Conservation (phyloP, 2,113 vertebrate species). For the Callocephalon fimbriatum region DNA sequence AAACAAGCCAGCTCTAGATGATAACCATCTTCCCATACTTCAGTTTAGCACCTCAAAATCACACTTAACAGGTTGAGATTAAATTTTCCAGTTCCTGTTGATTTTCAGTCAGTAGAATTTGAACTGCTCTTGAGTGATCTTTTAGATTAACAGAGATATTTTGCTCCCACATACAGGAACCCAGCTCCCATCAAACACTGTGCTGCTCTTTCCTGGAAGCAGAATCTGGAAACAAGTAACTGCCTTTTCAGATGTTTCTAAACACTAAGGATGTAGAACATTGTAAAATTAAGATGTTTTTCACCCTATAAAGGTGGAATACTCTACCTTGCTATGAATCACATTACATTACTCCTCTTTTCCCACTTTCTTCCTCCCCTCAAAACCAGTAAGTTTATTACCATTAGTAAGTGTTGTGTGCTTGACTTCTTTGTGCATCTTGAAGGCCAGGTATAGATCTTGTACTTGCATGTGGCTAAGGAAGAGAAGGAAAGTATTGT, state of each 20-base stretch:
- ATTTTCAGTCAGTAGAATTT: neutral
- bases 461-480: conserved; percentile 81
- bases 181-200: neutral
- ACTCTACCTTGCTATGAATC: neutral
- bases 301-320: neutral
- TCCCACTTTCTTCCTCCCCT: neutral
- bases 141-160: neutral
- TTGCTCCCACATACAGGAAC: neutral
- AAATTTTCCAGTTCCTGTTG: neutral
- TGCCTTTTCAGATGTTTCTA: neutral
- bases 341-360: neutral
- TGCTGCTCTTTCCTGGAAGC: neutral
- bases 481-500: neutral
- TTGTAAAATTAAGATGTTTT: neutral
- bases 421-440: conserved; percentile 70
- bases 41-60: neutral
- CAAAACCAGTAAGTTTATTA: neutral
- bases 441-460: conserved; percentile 83
- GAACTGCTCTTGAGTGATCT: neutral
- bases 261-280: neutral
- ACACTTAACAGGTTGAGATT: neutral
- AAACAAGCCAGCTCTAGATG: neutral
- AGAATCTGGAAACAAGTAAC: neutral
- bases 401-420: conserved; percentile 73
- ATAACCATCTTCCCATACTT: neutral